Evolutionary conservation across 2,888 invertebrate genomes (phyloP), one percentile per base, ranked within the genome.

Genomic region (Dryomyza anilis): DNA sequence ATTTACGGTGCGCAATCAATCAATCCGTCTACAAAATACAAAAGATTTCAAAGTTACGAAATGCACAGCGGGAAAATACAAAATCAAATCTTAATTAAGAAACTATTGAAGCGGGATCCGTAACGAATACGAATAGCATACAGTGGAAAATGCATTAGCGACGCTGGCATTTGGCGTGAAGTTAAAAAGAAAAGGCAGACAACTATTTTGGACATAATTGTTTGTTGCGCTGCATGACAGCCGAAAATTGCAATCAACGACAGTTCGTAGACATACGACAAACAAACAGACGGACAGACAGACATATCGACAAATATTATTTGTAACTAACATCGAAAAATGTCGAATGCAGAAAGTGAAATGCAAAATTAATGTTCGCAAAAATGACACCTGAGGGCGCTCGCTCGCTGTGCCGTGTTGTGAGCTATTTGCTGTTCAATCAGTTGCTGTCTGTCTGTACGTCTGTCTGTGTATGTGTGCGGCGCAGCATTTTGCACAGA

Each of bases 211-310:
- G 52, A 36, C 43, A 52, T 43, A 53, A 53, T 61, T 43, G 53
- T 61, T 14, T 21, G 52, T 19, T 29, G 43, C 25, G 36, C 43
- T 29, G 36, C 14, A 25, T 53, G 52, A 52, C 52, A 61, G 52
- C 27, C 52, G 43, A 52, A 52, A 61, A 53, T 25, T 27, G 36
- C 61, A 33, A 65, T 68, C 68, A 79, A 75, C 76, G 76, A 78
- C 77, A 78, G 76, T 74, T 70, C 48, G 72, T 46, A 7, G 52
- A 16, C 48, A 61, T 21, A 23, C 14, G 48, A 59, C 69, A 67
- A 68, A 74, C 70, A 67, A 63, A 58, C 66, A 64, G 23, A 66
- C 64, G 56, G 39, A 30, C 56, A 59, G 43, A 46, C 45, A 23
- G 48, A 67, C 39, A 60, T 64, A 69, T 69, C 67, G 69, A 66